A percentile compares a stretch with the other conserved stretches of the same genome.
phyloP scores from a whole-genome alignment of 2,113 vertebrate genomes.

The Perca schrenkii region DNA sequence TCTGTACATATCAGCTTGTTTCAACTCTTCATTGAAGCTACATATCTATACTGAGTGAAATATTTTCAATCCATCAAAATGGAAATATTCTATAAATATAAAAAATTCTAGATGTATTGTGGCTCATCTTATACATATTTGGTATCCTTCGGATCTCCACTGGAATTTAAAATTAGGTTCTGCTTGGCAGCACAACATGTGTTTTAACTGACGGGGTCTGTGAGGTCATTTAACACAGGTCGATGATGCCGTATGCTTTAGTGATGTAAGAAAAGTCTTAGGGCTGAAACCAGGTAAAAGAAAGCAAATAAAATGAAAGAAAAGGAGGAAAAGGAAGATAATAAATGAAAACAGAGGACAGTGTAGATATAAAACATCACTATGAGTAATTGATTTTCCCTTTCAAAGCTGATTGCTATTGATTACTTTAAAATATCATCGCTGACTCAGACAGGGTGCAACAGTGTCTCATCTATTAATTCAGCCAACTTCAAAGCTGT shows the following conservation, averaged over 20 bases:
- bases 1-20: neutral
- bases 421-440: slow-evolving; percentile 57
- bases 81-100: neutral
- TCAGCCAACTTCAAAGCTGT: slow-evolving; percentile 46
- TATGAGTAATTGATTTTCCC: slow-evolving; percentile 20
- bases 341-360: neutral
- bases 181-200: neutral
- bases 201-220: neutral
- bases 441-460: slow-evolving; percentile 51
- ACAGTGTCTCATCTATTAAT: slow-evolving; percentile 31
- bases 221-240: neutral
- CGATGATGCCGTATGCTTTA: neutral
- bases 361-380: neutral
- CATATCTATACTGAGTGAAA: neutral
- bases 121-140: neutral
- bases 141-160: neutral
- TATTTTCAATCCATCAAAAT: neutral
- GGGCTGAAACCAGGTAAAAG: neutral
- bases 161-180: neutral
- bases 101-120: neutral
- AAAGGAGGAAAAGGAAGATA: neutral
- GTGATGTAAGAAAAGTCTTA: neutral
- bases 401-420: slow-evolving; percentile 48
- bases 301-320: neutral
- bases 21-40: neutral